Conservation (phyloP, 2,113 vertebrate species). For the Eptesicus fuscus region DNA sequence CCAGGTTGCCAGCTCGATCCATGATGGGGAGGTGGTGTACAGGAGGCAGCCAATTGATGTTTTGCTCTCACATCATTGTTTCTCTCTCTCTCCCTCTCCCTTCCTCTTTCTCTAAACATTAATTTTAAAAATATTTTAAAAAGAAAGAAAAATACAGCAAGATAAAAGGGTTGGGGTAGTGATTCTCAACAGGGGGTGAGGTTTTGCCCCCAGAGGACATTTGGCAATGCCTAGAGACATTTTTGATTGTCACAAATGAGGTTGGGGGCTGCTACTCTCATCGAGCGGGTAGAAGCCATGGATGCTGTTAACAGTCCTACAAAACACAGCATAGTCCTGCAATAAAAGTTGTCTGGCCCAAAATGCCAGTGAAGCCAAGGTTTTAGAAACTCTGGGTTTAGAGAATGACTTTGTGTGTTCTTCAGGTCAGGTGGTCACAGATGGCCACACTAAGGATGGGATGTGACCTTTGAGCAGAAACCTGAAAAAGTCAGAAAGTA, state of each 20-base stretch:
- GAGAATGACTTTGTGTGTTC: neutral
- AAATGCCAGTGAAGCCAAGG: neutral
- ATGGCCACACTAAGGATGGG: neutral
- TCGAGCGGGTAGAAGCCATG: neutral
- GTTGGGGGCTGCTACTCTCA: neutral
- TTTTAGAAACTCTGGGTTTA: neutral
- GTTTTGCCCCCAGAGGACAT: neutral
- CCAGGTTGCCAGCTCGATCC: neutral
- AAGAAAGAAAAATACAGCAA: neutral
- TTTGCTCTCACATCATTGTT: neutral
- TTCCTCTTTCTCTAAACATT: neutral
- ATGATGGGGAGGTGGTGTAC: neutral
- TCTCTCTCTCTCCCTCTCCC: too few relatives aligned
- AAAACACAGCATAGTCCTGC: neutral
- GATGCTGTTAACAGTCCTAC: neutral
- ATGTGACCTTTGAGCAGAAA: neutral
- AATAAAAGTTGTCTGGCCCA: neutral
- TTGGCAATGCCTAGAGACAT: neutral
- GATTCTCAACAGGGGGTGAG: neutral
- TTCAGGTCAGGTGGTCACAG: neutral
- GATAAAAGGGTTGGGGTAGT: neutral
- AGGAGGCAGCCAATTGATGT: neutral
- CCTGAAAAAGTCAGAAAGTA: neutral
- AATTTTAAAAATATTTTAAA: neutral
- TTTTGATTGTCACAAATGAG: neutral